phyloP scores from a whole-genome alignment of 1,140 invertebrate species.

The Heliconius nattereri region DNA sequence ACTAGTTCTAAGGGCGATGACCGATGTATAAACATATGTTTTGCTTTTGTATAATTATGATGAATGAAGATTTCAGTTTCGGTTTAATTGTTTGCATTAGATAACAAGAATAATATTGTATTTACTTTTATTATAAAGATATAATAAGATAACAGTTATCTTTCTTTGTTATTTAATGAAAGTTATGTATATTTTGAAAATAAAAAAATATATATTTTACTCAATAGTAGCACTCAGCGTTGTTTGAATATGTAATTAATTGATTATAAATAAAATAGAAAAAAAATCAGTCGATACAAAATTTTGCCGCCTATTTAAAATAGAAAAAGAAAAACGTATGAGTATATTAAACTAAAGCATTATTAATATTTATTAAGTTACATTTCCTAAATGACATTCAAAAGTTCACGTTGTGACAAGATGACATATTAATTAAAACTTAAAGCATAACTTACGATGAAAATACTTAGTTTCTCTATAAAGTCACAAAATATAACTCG shows the following conservation, averaged over 20 bases:
- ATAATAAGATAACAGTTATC: not conserved
- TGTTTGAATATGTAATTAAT: too few species aligned
- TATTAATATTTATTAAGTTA: too few species aligned
- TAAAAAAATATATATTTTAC: not conserved
- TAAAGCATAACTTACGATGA: not conserved
- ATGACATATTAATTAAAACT: not conserved
- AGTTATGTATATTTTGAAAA: not conserved
- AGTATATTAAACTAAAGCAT: too few species aligned
- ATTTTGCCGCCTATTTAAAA: too few species aligned
- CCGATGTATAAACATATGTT: constrained; percentile 51
- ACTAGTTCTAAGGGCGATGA: constrained; percentile 58
- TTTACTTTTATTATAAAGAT: not conserved
- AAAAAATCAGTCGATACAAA: too few species aligned
- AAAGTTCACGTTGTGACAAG: not conserved
- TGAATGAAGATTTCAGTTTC: constrained; percentile 30
- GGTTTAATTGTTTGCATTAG: constrained; percentile 14
- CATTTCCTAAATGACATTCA: too few species aligned
- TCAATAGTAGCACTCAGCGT: too few species aligned
- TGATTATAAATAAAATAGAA: too few species aligned
- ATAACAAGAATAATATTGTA: not conserved
- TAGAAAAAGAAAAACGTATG: too few species aligned
- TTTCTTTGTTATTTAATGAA: not conserved
- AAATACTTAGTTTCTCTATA: not conserved
- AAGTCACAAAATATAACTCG: not conserved
- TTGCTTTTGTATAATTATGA: constrained; percentile 33